Percentiles rank a stretch among this genome's conserved stretches.
Evolutionary conservation across 1,140 invertebrate species (phyloP).

Genomic region (Zaprionus tsacasi): DNA sequence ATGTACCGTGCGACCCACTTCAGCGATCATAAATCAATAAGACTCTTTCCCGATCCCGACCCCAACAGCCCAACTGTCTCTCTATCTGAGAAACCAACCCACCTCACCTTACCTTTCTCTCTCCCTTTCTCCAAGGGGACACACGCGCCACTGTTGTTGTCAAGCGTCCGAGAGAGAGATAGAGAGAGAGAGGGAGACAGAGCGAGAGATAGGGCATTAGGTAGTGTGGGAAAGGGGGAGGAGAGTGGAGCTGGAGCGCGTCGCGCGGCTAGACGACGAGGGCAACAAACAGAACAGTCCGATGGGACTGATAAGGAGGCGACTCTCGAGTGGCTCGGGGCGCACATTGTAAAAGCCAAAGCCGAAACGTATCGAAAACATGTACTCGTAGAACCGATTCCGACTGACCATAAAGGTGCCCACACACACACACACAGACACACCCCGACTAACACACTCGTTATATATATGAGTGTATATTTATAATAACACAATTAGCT

Average conservation of each 20-base stretch:
- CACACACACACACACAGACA: constrained; percentile 45
- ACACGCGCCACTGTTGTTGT: constrained; percentile 28
- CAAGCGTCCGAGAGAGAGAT: constrained; percentile 21
- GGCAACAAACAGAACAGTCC: constrained; percentile 13
- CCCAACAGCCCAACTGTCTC: neutral
- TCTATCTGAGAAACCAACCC: neutral
- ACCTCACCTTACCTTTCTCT: too few relatives aligned
- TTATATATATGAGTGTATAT: constrained; percentile 20
- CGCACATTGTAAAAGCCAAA: constrained; percentile 66
- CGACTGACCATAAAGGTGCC: constrained; percentile 60
- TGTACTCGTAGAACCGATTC: constrained; percentile 62
- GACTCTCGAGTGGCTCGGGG: constrained; percentile 30
- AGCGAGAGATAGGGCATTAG: neutral
- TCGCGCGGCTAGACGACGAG: constrained; percentile 3
- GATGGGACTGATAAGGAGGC: constrained; percentile 41
- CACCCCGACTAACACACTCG: neutral
- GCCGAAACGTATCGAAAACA: constrained; percentile 61
- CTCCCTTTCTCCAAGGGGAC: neutral
- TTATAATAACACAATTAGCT: constrained; percentile 68
- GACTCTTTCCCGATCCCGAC: neutral
- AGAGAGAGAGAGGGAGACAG: neutral
- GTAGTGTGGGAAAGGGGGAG: neutral
- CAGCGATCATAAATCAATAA: neutral
- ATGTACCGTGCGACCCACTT: constrained; percentile 13
- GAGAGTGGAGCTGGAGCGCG: neutral